Evolutionary conservation across 2,797 vertebrate genomes (phyloP).

Genomic region (Lepidocolaptes lacrymiger): DNA sequence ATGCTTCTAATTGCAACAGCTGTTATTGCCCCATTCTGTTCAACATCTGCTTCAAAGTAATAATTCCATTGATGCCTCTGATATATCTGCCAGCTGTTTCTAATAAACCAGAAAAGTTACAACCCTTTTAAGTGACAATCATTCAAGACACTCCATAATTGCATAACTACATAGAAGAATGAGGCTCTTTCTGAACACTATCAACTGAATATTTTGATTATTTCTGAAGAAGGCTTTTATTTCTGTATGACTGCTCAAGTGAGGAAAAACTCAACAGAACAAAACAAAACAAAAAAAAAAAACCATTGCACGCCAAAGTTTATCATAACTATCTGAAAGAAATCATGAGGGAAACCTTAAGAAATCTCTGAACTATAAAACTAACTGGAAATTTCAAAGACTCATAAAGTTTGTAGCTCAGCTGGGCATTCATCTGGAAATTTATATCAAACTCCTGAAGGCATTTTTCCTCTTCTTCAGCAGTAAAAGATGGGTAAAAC

Average conservation of each 20-base stretch:
- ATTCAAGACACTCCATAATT: constrained; percentile 39
- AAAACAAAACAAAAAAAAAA: not conserved
- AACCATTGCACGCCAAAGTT: not conserved
- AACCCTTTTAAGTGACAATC: constrained; percentile 61
- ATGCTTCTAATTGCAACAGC: constrained; percentile 53
- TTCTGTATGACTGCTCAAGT: not conserved
- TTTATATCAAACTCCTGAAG: constrained; percentile 13
- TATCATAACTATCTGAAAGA: not conserved
- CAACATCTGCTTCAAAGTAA: constrained; percentile 68
- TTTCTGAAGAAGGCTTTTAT: constrained; percentile 8
- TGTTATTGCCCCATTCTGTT: constrained; percentile 51
- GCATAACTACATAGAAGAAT: constrained; percentile 16
- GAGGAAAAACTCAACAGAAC: not conserved
- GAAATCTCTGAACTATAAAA: constrained; percentile 31
- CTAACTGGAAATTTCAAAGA: not conserved
- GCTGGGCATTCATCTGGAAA: not conserved
- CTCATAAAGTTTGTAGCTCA: constrained; percentile 17
- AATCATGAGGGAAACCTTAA: constrained; percentile 11
- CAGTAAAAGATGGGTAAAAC: not conserved
- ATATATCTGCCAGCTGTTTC: constrained; percentile 63
- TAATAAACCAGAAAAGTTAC: constrained; percentile 59
- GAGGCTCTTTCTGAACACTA: not conserved
- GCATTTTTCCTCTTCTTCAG: constrained; percentile 2
- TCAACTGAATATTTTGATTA: constrained; percentile 36
- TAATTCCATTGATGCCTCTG: constrained; percentile 17